phyloP scores from a whole-genome alignment of 1,140 invertebrate genomes.

The Hycleus phaleratus region DNA sequence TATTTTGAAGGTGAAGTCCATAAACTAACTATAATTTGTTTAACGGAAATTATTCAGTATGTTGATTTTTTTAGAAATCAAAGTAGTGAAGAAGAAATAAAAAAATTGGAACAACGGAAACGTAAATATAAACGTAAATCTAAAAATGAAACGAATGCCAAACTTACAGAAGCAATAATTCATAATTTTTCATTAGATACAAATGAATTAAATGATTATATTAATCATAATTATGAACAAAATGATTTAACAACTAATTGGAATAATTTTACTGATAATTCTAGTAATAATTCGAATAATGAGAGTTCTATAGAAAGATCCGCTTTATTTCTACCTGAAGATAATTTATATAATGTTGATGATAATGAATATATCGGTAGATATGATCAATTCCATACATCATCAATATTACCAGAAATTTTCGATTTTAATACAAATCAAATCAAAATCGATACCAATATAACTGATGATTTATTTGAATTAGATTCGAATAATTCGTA shows the following conservation, averaged over 20 bases:
- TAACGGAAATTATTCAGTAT: neutral
- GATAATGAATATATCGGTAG: conserved; percentile 7
- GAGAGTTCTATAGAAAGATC: neutral
- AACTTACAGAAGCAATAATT: neutral
- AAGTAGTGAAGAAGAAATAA: conserved; percentile 14
- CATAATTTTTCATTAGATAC: neutral
- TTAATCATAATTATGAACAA: conserved; percentile 2
- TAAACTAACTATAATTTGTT: no score
- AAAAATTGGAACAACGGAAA: conserved; percentile 14
- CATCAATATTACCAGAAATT: conserved; percentile 1
- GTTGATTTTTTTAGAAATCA: conserved; percentile 11
- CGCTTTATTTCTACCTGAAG: neutral
- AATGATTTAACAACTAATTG: neutral
- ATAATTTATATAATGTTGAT: neutral
- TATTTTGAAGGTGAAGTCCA: no score
- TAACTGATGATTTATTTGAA: no score
- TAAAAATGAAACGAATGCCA: conserved; percentile 1
- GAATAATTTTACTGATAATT: conserved; percentile 1
- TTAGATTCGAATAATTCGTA: no score
- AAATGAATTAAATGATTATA: neutral
- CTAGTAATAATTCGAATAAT: neutral
- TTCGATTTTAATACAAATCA: neutral
- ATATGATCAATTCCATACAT: conserved; percentile 5
- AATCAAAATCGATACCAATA: no score
- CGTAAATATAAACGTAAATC: conserved; percentile 14